These are phyloP conservation scores for Poecilobothrus nobilitatus DNA, from an alignment of 2,888 invertebrate species.

Conservation along the genomic window DNA sequence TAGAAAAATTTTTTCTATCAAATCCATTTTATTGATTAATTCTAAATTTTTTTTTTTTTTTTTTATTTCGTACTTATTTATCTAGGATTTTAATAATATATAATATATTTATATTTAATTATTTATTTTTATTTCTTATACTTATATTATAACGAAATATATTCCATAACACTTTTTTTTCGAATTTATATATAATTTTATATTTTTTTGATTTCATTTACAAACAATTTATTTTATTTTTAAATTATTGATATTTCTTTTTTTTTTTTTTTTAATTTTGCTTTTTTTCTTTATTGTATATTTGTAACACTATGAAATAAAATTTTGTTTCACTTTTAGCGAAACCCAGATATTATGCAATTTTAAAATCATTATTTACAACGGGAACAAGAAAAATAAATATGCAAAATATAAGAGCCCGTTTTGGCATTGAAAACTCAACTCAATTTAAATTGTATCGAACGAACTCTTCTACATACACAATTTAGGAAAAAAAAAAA, in stretches of 20 bases:
- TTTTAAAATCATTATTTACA: slow-evolving; percentile 6
- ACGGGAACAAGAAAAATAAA: background rate
- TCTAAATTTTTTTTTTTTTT: no score
- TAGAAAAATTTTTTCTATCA: background rate
- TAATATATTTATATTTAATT: background rate
- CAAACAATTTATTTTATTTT: no score
- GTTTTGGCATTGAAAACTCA: background rate
- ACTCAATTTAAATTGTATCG: background rate
- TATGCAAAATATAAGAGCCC: background rate
- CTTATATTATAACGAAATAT: background rate
- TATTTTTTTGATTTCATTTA: background rate
- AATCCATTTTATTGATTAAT: slow-evolving; percentile 6
- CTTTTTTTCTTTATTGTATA: background rate
- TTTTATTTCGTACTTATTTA: background rate
- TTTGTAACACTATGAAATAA: background rate
- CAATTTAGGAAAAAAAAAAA: background rate
- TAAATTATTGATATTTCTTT: no score
- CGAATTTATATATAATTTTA: background rate
- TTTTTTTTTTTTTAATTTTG: background rate
- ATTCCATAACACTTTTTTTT: background rate
- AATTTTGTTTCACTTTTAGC: background rate
- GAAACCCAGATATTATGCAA: slow-evolving; percentile 6
- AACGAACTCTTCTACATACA: background rate
- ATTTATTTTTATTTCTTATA: background rate
- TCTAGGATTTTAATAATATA: background rate